Evolutionary conservation across 2,113 vertebrate species (phyloP), one percentile per base, ranked within the genome.

Genomic region (Tiliqua scincoides): DNA sequence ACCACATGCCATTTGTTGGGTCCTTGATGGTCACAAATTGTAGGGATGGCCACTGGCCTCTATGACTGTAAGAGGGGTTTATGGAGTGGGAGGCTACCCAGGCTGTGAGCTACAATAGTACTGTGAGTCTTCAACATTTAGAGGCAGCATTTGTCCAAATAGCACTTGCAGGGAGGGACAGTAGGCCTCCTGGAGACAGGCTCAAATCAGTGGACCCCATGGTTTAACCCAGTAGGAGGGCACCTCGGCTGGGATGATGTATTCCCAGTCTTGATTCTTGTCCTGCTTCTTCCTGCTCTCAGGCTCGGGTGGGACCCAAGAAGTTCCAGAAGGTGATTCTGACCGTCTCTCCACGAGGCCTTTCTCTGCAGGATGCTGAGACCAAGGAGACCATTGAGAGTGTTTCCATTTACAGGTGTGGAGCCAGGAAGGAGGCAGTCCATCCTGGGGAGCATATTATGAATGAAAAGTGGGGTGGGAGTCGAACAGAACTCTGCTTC

Each of bases 271-370:
- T 27, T n/a, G 37, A 10, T 68, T 9, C 4, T n/a, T 35, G 4
- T 35, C 43, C 15, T 14, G 9, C 5, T 21, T 85, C 14, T 91
- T 57, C 90, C 89, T 37, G 52, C 25, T 76, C 25, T 76, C 95
- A 98, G 98, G 97, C 98, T 90, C 97, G 96, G 63, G 97, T 96
- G 3, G 94, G 97, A 48, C 95, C 97, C 25, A 98, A 97, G 94
- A 98, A 98, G 95, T 97, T 98, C 89, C 97, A 96, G 80, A 98
- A 98, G 95, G 98, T 98, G 82, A 97, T 98, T 5, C 89, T 98
- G 90, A 98, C 97, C 0, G 97, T 98, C 62, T 98, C 98, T 3
- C 97, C 98, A 0, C 97, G 97, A 90, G 98, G 98, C 84, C 97
- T 98, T 93, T 94, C 98, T 30, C 93, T 98, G 89, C 96, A 97